phyloP scores from a whole-genome alignment of 1,140 invertebrate genomes.

The Goniozus legneri region DNA sequence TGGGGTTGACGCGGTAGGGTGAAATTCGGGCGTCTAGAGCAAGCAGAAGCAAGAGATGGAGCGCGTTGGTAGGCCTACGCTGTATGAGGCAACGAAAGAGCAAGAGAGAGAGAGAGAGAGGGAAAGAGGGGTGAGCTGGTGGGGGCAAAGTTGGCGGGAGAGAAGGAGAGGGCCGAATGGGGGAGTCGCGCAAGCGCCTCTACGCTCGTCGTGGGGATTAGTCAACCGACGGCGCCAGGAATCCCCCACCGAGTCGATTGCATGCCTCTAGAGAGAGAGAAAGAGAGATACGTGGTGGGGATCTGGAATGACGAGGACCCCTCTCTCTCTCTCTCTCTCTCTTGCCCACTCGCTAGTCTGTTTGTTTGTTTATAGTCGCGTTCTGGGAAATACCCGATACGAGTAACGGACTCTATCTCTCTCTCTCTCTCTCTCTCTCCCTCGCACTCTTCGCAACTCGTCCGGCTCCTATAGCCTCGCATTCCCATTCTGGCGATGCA shows the following conservation, averaged over 20 bases:
- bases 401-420: conserved; percentile 47
- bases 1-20: no score
- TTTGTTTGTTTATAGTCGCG: conserved; percentile 49
- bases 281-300: conserved; percentile 5
- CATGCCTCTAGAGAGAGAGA: background rate
- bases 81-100: no score
- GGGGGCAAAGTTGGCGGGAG: conserved; percentile 13
- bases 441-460: no score
- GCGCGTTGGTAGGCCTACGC: no score
- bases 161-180: conserved; percentile 9
- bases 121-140: conserved; percentile 12
- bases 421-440: no score
- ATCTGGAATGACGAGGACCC: conserved; percentile 23
- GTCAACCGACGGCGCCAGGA: conserved; percentile 33
- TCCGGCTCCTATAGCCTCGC: no score
- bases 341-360: conserved; percentile 18
- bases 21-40: no score
- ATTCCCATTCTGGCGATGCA: conserved; percentile 47
- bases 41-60: no score
- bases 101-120: no score
- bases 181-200: conserved; percentile 32
- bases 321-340: conserved; percentile 6
- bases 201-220: conserved; percentile 15
- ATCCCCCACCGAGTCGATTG: conserved; percentile 10
- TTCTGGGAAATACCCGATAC: conserved; percentile 48